Base-by-base conservation (phyloP, 2,797 vertebrate genomes). In the Enteromius argenteus region DNA sequence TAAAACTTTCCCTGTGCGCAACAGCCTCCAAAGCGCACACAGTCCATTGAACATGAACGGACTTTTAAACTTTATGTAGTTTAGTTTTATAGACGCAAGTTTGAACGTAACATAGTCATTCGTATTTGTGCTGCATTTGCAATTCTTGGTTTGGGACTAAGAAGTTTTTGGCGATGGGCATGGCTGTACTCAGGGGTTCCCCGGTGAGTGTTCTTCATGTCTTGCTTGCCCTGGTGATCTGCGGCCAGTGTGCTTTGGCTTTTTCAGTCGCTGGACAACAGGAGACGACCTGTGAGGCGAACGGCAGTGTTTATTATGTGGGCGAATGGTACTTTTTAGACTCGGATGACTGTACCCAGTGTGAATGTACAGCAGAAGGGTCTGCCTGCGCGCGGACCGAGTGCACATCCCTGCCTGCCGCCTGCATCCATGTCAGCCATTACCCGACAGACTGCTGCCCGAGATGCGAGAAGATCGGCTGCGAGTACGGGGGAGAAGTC, bases 391-490 rank as follows among this genome's bases (percentile, higher is more conserved):
- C 94, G 77, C 91, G 93, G 89, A 96, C 95, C 0, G 93, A 95
- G 86, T 96, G 95, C 93, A 94, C 93, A 75, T 91, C 93, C 27
- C 91, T 95, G 53, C 96, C 95, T 7, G 93, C 95, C 2, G 95
- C 95, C 11, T 97, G 96, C 93, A 96, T 96, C 92, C 96, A 98
- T 75, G 95, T 96, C 82, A 96, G 95, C 92, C 95, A 96, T 91
- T 96, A 96, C 90, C 96, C 96, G 77, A 94, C 91, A 19, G 96
- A 96, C 93, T 96, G 96, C 93, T 97, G 96, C 88, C 94, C 96
- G 14, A 90, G 95, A 84, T 96, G 96, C 88, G 96, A 96, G 91
- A 95, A 91, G 89, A 95, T 96, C 83, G 96, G 96, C 51, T 96
- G 96, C 35, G 96, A 96, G 85, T 93, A 96, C 91, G 91, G 95